Evolutionary conservation across 2,113 vertebrate genomes (phyloP).

Genomic region (Ophthalmolycus amberensis): DNA sequence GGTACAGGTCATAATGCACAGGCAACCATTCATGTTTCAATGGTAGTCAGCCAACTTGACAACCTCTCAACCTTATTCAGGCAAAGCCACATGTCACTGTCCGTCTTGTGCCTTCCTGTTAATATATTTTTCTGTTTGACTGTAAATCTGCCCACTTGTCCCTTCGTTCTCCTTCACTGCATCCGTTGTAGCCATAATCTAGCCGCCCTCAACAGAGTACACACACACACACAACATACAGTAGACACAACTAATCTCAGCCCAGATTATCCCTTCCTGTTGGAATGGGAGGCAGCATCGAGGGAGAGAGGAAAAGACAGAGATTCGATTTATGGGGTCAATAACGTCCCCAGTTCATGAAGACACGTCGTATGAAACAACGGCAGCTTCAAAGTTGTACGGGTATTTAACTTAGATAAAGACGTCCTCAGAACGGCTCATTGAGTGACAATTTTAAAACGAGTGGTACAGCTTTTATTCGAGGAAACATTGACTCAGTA

Average conservation of each 20-base stretch:
- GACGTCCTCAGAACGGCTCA: conserved; percentile 17
- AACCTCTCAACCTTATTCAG: conserved; percentile 10
- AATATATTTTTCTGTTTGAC: conserved; percentile 1
- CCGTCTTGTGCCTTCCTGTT: neutral
- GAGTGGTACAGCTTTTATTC: neutral
- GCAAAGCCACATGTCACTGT: conserved; percentile 11
- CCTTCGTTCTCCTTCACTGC: conserved; percentile 35
- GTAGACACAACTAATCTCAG: conserved; percentile 70
- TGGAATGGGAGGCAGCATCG: conserved; percentile 26
- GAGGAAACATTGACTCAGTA: too few relatives aligned
- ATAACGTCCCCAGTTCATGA: conserved; percentile 26
- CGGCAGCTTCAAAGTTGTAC: neutral
- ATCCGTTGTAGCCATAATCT: conserved; percentile 22
- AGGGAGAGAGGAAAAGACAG: conserved; percentile 12
- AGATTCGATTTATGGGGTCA: conserved; percentile 60
- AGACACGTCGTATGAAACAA: conserved; percentile 32
- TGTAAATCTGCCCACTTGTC: conserved; percentile 40
- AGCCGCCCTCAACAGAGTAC: conserved; percentile 19
- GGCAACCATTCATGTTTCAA: conserved; percentile 1
- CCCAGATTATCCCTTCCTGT: conserved; percentile 67
- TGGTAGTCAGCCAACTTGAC: conserved; percentile 23
- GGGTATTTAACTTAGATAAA: conserved; percentile 20
- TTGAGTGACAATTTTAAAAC: conserved; percentile 9
- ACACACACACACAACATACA: conserved; percentile 45
- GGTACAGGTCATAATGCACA: neutral